Evolutionary conservation across 2,113 vertebrate species (phyloP), one percentile per base, ranked within the genome.

Genomic region (Pholis gunnellus): DNA sequence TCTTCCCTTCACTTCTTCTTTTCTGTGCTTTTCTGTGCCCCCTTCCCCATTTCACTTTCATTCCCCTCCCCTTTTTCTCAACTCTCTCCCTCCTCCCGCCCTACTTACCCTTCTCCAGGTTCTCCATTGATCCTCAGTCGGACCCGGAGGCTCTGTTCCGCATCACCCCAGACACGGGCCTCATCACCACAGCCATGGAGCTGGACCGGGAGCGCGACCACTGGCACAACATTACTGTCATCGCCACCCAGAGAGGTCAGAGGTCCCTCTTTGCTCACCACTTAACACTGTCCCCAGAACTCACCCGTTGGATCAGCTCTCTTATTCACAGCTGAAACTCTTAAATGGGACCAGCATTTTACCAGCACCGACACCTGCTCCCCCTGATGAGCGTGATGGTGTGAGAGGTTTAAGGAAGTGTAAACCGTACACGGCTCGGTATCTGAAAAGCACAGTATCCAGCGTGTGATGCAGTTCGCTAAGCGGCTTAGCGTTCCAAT

Each of bases 191-290:
- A 0, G 96, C 94, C 0, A 89, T 91, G 69, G 94, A 96, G 66
- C 93, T 98, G 88, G 97, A 98, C 92, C 96, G 97, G 0, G 97
- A 98, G 72, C 93, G 93, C 0, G 95, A 93, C 57, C 94, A 95
- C 87, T 97, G 96, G 96, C 96, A 97, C 90, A 97, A 97, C 90
- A 93, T 98, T 68, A 97, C 96, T 0, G 93, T 98, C 87, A 94
- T 97, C 63, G 97, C 96, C 84, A 97, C 95, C 5, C 96, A 98
- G 90, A 92, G 96, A 88, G 97, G 97, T 97, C 94, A 95, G 96
- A 76, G 44, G 60, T 83, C 70, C 20, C 65, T 78, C 81, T 73
- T 72, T 69, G 22, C 38, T 15, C 73, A 20, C 50, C 48, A 27
- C 66, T 61, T 71, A 40, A 79, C 25, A 25, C 18, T 0, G 11